Evolutionary conservation across 2,797 vertebrate genomes (phyloP), one percentile per base, ranked within the genome.

Genomic region (Megalops cyprinoides): DNA sequence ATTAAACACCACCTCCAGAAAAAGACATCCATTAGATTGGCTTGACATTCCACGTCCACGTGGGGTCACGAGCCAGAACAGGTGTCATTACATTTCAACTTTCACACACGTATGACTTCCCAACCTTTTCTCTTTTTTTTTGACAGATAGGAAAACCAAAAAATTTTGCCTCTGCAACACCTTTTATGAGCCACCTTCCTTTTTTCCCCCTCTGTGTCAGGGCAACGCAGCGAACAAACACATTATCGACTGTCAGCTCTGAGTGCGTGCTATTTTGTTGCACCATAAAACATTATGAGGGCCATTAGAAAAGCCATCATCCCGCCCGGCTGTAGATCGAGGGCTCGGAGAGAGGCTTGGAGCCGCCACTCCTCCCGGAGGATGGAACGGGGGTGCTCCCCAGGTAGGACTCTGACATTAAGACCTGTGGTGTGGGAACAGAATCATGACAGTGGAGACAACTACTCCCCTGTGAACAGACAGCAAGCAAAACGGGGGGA

Each of bases 281-380:
- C 82, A 28, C 84, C 82, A 84, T 91, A 89, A 92, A 91, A 90
- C 86, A 85, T 89, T 84, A 89, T 37, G 74, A 87, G 84, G 86
- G 81, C 85, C 85, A 85, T 84, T 85, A 86, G 82, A 86, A 91
- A 88, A 89, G 81, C 87, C 84, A 84, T 87, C 78, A 87, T 86
- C 80, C 86, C 85, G 83, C 71, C 81, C 78, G 15, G 18, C 76
- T 80, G 58, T 14, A 51, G 67, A 79, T 81, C 84, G 49, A 65
- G 76, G n/a, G 76, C 31, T 76, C 1, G 74, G 48, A 55, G 39
- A 25, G 25, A 56, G 73, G 69, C 76, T n/a, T 62, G 39, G 15
- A 44, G 42, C 56, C n/a, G 37, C 76, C 42, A 9, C 9, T 28
- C 39, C 39, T 28, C n/a, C 5, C 82, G 77, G 0, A 2, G 58